A percentile compares a stretch with the other conserved stretches of the same genome.
Evolutionary conservation across 2,888 invertebrate genomes (phyloP).

Genomic region (Hemistola chrysoprasaria): DNA sequence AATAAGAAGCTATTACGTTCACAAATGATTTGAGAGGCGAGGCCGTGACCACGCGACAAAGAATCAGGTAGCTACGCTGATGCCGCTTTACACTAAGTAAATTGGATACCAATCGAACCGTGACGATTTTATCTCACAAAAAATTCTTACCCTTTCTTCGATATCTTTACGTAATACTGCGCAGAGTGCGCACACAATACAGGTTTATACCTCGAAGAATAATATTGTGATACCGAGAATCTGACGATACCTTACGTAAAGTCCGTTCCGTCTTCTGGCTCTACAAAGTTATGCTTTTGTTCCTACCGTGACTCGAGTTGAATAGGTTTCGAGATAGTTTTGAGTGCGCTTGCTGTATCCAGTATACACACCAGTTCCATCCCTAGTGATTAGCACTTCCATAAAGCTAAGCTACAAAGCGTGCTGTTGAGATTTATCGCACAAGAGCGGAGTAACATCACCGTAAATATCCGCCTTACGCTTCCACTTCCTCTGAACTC

Average conservation of each 20-base stretch:
- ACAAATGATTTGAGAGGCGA: slow-evolving; percentile 44
- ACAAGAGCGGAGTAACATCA: slow-evolving; percentile 55
- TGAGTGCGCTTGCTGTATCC: slow-evolving; percentile 12
- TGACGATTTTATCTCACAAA: slow-evolving; percentile 66
- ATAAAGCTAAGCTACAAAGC: slow-evolving; percentile 62
- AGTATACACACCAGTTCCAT: slow-evolving; percentile 26
- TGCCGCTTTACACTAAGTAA: slow-evolving; percentile 60
- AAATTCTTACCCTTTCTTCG: slow-evolving; percentile 61
- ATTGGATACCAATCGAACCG: slow-evolving; percentile 72
- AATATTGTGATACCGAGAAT: slow-evolving; percentile 31
- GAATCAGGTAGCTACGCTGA: slow-evolving; percentile 50
- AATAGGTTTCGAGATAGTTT: slow-evolving; percentile 16
- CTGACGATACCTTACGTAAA: slow-evolving; percentile 14
- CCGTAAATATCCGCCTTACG: slow-evolving; percentile 70
- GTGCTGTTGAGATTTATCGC: slow-evolving; percentile 62
- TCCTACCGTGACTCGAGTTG: slow-evolving; percentile 8
- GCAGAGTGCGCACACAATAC: slow-evolving; percentile 57
- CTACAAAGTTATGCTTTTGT: slow-evolving; percentile 11
- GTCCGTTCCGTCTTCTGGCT: too few relatives aligned
- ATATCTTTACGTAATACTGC: slow-evolving; percentile 62
- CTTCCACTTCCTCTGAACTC: slow-evolving; percentile 67
- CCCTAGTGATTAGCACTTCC: slow-evolving; percentile 54
- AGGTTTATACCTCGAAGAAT: slow-evolving; percentile 41
- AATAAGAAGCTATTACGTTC: slow-evolving; percentile 65
- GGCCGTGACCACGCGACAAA: slow-evolving; percentile 70